A percentile compares a stretch with the other conserved stretches of the same genome.
Conservation (phyloP, 2,113 vertebrate genomes). For the Ageneiosus marmoratus region DNA sequence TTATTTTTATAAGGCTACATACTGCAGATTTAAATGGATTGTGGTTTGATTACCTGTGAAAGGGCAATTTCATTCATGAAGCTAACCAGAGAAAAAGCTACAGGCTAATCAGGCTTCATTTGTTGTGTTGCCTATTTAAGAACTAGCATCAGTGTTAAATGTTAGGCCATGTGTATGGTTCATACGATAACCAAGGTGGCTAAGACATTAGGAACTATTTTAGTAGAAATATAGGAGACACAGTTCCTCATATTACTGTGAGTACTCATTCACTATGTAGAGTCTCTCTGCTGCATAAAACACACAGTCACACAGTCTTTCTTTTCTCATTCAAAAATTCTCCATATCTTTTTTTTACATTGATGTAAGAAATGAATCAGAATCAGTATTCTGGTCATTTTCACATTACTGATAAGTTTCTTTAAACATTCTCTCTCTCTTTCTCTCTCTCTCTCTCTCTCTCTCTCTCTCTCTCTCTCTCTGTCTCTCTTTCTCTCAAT, state of each 20-base stretch:
- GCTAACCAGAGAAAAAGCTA: not conserved
- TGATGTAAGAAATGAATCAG: conserved; percentile 42
- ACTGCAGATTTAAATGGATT: not conserved
- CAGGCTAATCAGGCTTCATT: not conserved
- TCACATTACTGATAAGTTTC: conserved; percentile 13
- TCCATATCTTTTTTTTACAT: conserved; percentile 26
- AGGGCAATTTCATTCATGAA: not conserved
- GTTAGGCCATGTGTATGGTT: not conserved
- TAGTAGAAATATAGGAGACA: not conserved
- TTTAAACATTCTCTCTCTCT: conserved; percentile 9
- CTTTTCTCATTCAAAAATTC: not conserved
- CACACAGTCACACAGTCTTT: not conserved
- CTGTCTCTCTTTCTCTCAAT: no score
- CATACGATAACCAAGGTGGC: not conserved
- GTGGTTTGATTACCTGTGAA: not conserved
- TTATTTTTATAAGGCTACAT: no score
- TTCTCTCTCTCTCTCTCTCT: not conserved
- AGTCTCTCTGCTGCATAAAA: not conserved
- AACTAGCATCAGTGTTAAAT: not conserved
- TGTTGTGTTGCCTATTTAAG: not conserved
- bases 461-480: no score
- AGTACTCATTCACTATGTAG: not conserved
- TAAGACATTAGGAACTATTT: not conserved
- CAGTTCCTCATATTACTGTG: not conserved
- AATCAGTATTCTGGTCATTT: conserved; percentile 27